phyloP scores from a whole-genome alignment of 2,888 invertebrate species.

The Zygogramma bicolorata region DNA sequence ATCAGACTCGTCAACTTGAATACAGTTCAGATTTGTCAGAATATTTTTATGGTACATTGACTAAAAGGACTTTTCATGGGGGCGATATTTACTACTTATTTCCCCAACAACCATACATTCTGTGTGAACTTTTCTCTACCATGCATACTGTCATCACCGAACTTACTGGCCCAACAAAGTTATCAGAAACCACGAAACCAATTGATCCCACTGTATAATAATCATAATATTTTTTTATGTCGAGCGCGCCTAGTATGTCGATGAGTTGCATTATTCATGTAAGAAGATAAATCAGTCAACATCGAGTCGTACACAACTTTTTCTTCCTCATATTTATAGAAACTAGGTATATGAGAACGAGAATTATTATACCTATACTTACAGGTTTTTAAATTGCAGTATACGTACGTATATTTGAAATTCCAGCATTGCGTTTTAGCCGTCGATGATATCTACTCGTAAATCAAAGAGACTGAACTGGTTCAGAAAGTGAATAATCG shows the following conservation, averaged over 20 bases:
- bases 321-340: slow-evolving; percentile 33
- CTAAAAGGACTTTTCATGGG: no score
- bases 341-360: slow-evolving; percentile 33
- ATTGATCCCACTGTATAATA: neutral
- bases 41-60: no score
- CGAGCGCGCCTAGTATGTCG: neutral
- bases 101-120: no score
- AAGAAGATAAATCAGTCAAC: neutral
- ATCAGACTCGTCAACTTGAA: no score
- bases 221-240: neutral
- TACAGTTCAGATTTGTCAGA: no score
- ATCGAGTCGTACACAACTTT: slow-evolving; percentile 21
- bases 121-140: no score
- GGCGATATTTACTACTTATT: no score
- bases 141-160: no score
- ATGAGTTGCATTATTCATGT: slow-evolving; percentile 19
- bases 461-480: neutral
- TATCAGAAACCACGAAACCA: no score
- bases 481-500: neutral
- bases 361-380: slow-evolving; percentile 34
- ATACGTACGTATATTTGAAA: neutral
- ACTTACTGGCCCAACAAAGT: neutral
- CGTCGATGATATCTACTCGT: neutral
- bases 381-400: slow-evolving; percentile 21
- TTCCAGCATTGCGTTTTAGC: neutral